phyloP scores from a whole-genome alignment of 2,113 vertebrate species.

The Eurystomus gularis region DNA sequence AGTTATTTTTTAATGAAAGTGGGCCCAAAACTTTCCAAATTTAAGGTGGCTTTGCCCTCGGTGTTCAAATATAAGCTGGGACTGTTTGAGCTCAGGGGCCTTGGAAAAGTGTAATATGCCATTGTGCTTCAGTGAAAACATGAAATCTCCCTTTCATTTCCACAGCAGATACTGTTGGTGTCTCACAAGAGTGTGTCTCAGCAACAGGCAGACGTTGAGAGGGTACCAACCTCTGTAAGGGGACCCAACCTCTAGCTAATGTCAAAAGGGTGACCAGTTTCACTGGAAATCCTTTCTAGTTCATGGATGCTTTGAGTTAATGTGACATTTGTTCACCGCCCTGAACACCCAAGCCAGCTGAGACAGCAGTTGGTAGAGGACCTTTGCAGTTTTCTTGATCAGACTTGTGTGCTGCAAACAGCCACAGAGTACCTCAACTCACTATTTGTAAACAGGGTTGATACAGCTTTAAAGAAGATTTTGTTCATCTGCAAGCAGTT shows the following conservation, averaged over 20 bases:
- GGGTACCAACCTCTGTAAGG: background rate
- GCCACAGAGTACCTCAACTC: background rate
- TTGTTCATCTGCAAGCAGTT: background rate
- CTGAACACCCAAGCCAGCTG: rapidly evolving
- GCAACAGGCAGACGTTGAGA: background rate
- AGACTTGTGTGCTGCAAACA: background rate
- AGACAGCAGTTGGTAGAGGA: background rate
- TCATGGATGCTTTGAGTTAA: background rate
- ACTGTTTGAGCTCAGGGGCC: background rate
- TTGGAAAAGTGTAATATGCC: background rate
- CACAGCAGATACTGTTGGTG: background rate
- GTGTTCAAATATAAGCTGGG: background rate
- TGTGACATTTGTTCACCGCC: background rate
- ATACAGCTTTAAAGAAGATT: background rate
- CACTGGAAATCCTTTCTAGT: background rate
- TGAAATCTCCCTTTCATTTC: background rate
- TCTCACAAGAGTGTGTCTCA: background rate
- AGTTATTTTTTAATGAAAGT: background rate
- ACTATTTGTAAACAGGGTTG: background rate
- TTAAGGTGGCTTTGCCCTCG: background rate
- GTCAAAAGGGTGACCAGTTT: background rate
- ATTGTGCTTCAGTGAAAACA: background rate
- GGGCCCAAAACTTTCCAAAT: background rate
- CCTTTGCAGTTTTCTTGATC: background rate
- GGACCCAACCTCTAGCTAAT: background rate